Conservation (phyloP, 2,888 invertebrate species). For the Tromatobia lineatoria region DNA sequence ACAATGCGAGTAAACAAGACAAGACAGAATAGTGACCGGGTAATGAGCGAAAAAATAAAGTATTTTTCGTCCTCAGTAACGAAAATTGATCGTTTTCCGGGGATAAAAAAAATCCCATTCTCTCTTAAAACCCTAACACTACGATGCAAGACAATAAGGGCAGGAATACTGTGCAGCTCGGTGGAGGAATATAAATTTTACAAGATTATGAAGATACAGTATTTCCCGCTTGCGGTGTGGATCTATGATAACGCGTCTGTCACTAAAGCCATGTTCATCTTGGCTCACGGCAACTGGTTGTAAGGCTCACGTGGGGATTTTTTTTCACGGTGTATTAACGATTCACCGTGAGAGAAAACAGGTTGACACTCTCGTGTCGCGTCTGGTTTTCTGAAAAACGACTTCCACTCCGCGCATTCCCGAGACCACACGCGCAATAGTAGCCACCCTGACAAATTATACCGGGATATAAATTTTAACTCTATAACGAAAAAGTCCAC, state of each 20-base stretch:
- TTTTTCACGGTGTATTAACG: background rate
- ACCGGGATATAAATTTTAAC: background rate
- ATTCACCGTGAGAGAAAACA: slow-evolving; percentile 13
- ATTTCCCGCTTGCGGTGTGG: background rate
- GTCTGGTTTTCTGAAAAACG: slow-evolving; percentile 18
- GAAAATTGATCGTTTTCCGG: too few species aligned
- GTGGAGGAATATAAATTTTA: background rate
- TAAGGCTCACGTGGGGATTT: background rate
- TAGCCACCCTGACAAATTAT: slow-evolving; percentile 29
- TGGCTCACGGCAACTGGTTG: background rate
- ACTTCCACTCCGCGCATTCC: slow-evolving; percentile 2
- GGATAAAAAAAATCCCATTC: too few species aligned
- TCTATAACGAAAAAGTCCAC: background rate
- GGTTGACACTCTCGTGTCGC: slow-evolving; percentile 13
- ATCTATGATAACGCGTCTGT: background rate
- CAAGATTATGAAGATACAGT: slow-evolving; percentile 24
- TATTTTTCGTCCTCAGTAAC: too few species aligned
- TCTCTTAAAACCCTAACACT: background rate
- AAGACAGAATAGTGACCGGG: too few species aligned
- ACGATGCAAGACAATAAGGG: background rate
- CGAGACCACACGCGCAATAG: background rate
- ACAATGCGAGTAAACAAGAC: background rate
- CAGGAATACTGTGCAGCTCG: background rate
- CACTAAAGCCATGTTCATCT: background rate
- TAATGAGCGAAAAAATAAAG: too few species aligned